These are phyloP conservation scores for Idris sp. DNA, from an alignment of 1,140 invertebrate genomes.

Conservation along the genomic window DNA sequence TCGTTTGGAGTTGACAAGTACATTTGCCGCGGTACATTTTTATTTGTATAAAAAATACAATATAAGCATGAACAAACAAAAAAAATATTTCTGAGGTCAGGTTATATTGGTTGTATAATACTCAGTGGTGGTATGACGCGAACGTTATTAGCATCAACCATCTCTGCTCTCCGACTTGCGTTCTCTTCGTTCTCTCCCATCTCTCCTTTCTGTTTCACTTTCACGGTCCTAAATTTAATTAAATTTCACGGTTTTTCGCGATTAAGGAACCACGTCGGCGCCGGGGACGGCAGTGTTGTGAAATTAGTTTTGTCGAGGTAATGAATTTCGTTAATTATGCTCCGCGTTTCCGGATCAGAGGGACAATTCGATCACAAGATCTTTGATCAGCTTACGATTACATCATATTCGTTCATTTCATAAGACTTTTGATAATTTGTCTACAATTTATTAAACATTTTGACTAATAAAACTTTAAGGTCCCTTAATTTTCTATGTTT, in stretches of 20 bases:
- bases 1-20: slow-evolving; percentile 20
- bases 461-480: too few relatives aligned
- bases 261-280: slow-evolving; percentile 74
- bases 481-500: too few relatives aligned
- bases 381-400: slow-evolving; percentile 56
- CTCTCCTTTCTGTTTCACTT: slow-evolving; percentile 72
- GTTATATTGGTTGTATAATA: slow-evolving; percentile 75
- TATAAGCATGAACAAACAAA: too few relatives aligned
- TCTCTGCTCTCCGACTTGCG: slow-evolving; percentile 57
- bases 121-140: slow-evolving; percentile 65
- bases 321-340: slow-evolving; percentile 79
- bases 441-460: slow-evolving; percentile 50
- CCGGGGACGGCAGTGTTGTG: slow-evolving; percentile 70
- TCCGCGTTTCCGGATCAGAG: slow-evolving; percentile 63
- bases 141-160: slow-evolving; percentile 75
- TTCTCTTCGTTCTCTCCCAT: slow-evolving; percentile 49
- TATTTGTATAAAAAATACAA: too few relatives aligned
- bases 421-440: slow-evolving; percentile 53
- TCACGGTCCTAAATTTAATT: slow-evolving; percentile 78
- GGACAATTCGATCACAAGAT: slow-evolving; percentile 59
- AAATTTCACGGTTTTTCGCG: slow-evolving; percentile 79
- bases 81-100: slow-evolving; percentile 40
- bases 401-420: slow-evolving; percentile 57
- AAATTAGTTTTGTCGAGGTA: slow-evolving; percentile 77
- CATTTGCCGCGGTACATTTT: slow-evolving; percentile 29